These are phyloP conservation scores for Spisula solida DNA, from an alignment of 2,888 invertebrate species.

Conservation along the genomic window DNA sequence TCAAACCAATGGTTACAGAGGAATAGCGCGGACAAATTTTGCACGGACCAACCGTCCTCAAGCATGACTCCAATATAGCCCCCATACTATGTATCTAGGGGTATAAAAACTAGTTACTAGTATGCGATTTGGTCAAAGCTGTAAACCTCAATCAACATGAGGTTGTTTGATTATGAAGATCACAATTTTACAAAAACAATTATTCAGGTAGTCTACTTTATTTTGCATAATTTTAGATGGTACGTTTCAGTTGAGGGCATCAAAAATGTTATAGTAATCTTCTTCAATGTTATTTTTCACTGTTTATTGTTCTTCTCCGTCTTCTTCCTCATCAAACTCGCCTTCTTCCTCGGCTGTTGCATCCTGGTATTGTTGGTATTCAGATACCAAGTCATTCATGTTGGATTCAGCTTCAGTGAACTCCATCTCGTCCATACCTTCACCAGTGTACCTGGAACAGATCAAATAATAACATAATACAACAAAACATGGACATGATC, in stretches of 20 bases:
- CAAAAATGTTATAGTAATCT: no score
- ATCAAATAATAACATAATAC: slow-evolving; percentile 85
- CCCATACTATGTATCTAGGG: no score
- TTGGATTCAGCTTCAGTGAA: slow-evolving; percentile 98
- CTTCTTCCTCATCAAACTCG: slow-evolving; percentile 88
- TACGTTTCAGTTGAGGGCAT: not conserved
- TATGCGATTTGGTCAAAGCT: no score
- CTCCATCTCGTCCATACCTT: slow-evolving; percentile 96
- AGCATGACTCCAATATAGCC: no score
- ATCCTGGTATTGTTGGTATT: slow-evolving; percentile 86
- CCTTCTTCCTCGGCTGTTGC: slow-evolving; percentile 89
- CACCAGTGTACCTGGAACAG: slow-evolving; percentile 92
- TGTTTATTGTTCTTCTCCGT: slow-evolving; percentile 33
- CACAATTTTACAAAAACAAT: not conserved
- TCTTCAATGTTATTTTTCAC: not conserved
- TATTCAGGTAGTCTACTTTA: not conserved
- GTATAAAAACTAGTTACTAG: no score
- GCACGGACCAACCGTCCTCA: no score
- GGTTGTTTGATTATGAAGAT: no score
- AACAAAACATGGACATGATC: no score
- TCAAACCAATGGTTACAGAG: no score
- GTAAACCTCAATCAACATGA: no score
- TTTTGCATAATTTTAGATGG: slow-evolving; percentile 14
- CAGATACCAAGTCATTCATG: slow-evolving; percentile 91
- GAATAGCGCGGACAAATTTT: no score